Percentiles rank a stretch among this genome's conserved stretches.
phyloP scores from a whole-genome alignment of 2,797 vertebrate species.

The Tenualosa thibaudeaui region DNA sequence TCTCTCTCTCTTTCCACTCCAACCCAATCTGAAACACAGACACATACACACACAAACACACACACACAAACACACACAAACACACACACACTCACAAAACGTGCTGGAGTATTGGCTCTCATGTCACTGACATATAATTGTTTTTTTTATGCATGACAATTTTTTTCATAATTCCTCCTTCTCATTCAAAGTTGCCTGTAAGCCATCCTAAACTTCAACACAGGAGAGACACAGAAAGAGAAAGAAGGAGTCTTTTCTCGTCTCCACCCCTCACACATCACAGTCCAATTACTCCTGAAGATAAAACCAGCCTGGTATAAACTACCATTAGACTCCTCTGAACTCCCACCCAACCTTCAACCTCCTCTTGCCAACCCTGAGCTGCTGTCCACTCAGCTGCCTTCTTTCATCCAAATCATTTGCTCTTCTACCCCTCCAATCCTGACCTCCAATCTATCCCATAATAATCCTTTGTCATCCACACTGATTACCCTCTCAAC shows the following conservation, averaged over 20 bases:
- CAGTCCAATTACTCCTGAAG: background rate
- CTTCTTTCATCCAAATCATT: background rate
- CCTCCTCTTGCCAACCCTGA: background rate
- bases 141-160: constrained; percentile 24
- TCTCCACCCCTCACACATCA: background rate
- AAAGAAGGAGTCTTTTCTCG: background rate
- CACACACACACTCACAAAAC: background rate
- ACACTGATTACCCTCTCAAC: background rate
- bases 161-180: background rate
- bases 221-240: background rate
- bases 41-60: constrained; percentile 30
- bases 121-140: constrained; percentile 56
- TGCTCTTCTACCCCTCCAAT: background rate
- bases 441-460: background rate
- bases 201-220: too few species aligned
- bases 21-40: background rate
- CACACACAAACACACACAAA: background rate
- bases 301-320: background rate
- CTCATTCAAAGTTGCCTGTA: background rate
- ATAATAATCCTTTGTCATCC: background rate
- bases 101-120: constrained; percentile 43
- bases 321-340: background rate
- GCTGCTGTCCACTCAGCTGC: background rate
- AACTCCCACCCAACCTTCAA: background rate
- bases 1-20: background rate